A percentile compares a stretch with the other conserved stretches of the same genome.
phyloP scores from a whole-genome alignment of 2,888 invertebrate genomes.

The Catocala sponsa region DNA sequence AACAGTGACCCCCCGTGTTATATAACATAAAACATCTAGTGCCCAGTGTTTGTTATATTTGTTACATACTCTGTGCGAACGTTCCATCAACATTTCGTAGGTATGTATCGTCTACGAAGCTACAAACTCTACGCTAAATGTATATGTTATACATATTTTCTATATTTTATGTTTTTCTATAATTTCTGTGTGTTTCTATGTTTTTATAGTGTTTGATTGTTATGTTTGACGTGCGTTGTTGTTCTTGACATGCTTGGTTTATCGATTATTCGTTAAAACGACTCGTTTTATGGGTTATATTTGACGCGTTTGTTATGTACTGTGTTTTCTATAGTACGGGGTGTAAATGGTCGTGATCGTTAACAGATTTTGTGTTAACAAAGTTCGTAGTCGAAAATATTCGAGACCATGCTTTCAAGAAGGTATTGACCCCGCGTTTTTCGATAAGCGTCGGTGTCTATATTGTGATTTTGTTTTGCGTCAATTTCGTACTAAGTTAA shows the following conservation, averaged over 20 bases:
- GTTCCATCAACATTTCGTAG: conserved; percentile 31
- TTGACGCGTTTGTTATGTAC: conserved; percentile 14
- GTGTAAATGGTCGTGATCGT: background rate
- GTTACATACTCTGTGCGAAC: conserved; percentile 26
- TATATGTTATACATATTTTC: conserved; percentile 25
- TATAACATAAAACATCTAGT: conserved; percentile 16
- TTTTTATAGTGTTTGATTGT: conserved; percentile 6
- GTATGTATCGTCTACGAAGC: conserved; percentile 33
- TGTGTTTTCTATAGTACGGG: background rate
- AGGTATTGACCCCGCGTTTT: conserved; percentile 44
- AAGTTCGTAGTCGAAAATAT: background rate
- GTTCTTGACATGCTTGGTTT: conserved; percentile 35
- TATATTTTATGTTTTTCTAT: conserved; percentile 6
- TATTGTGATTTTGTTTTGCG: background rate
- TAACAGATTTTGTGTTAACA: background rate
- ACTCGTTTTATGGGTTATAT: conserved; percentile 38
- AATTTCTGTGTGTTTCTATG: conserved; percentile 4
- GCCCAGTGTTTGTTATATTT: conserved; percentile 19
- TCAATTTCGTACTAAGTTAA: no score
- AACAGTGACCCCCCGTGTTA: conserved; percentile 39
- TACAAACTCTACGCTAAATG: conserved; percentile 37
- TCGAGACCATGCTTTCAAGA: conserved; percentile 4
- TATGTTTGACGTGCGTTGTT: conserved; percentile 23
- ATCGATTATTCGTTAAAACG: conserved; percentile 45
- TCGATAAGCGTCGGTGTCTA: background rate